phyloP scores from a whole-genome alignment of 2,797 vertebrate genomes.

The Podarcis siculus region DNA sequence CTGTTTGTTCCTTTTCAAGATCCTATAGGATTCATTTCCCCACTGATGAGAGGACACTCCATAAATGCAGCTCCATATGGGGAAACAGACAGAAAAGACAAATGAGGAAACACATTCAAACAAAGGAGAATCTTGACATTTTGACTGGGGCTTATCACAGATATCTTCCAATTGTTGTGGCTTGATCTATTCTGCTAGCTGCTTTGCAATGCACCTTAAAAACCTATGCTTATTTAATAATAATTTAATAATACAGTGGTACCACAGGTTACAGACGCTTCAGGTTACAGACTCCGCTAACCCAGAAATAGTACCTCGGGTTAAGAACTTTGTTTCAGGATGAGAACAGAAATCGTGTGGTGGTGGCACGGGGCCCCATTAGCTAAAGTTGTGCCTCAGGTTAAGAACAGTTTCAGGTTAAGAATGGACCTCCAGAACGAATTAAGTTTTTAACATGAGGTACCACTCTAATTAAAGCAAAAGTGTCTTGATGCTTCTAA shows the following conservation, averaged over 20 bases:
- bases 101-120: background rate
- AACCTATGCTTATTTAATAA: background rate
- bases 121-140: background rate
- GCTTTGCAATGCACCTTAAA: background rate
- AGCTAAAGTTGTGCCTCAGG: no score
- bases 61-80: background rate
- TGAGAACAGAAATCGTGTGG: no score
- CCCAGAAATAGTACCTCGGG: no score
- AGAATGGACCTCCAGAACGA: no score
- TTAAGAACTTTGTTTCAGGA: no score
- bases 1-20: background rate
- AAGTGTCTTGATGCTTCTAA: background rate
- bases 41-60: background rate
- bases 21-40: background rate
- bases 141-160: background rate
- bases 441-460: no score
- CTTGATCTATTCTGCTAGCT: background rate
- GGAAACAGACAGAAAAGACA: background rate
- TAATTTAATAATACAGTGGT: no score
- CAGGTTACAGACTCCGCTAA: no score
- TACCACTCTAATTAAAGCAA: no score
- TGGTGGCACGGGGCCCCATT: no score
- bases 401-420: no score
- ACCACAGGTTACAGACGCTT: no score
- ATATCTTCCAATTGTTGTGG: background rate